phyloP scores from a whole-genome alignment of 2,113 vertebrate species.

The Piaya cayana region DNA sequence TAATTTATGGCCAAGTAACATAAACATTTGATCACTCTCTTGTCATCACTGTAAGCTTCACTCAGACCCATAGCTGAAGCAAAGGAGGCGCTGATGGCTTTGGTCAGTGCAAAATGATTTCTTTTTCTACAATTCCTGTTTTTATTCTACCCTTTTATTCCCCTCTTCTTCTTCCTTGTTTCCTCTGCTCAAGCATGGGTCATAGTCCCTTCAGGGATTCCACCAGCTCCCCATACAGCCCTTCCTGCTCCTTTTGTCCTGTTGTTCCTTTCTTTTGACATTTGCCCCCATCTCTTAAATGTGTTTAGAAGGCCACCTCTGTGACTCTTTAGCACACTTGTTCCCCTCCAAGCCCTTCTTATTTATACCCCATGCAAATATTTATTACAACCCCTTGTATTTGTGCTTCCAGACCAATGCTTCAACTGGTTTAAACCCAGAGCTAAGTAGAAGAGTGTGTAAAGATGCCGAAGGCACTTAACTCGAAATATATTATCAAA shows the following conservation, averaged over 20 bases:
- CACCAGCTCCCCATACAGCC: neutral
- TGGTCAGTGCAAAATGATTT: neutral
- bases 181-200: rapidly evolving
- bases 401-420: neutral
- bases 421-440: neutral
- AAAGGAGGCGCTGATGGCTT: neutral
- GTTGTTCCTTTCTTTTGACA: neutral
- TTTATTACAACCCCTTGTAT: neutral
- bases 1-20: neutral
- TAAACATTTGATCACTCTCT: neutral
- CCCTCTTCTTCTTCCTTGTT: neutral
- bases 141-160: neutral
- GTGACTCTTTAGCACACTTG: neutral
- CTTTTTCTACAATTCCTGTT: neutral
- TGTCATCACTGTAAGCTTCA: rapidly evolving
- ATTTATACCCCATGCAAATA: neutral
- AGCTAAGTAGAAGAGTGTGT: neutral
- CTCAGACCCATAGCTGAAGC: neutral
- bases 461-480: neutral
- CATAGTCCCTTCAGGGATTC: neutral
- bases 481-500: neutral
- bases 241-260: neutral
- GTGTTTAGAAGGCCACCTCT: neutral
- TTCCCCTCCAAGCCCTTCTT: rapidly evolving
- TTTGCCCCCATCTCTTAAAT: neutral